Evolutionary conservation across 2,797 vertebrate species (phyloP).

Genomic region (Eulemur albifrons): DNA sequence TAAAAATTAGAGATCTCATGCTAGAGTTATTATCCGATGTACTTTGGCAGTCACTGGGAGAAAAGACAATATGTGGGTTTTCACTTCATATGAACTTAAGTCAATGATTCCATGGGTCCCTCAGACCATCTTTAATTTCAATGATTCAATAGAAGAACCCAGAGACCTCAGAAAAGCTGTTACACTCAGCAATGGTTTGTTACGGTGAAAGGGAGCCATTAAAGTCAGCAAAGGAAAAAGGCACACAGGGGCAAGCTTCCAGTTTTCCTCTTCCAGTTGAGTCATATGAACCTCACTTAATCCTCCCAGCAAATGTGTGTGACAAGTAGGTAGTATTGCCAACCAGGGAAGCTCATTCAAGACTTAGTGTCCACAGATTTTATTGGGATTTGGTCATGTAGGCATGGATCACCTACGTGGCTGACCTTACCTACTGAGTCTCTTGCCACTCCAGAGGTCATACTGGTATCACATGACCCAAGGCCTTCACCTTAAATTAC

Average conservation of each 20-base stretch:
- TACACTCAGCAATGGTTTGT: neutral
- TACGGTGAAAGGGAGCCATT: neutral
- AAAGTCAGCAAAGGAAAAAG: neutral
- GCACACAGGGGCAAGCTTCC: neutral
- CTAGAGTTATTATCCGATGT: neutral
- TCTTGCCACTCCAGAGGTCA: neutral
- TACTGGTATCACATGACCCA: neutral
- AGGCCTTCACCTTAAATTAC: neutral
- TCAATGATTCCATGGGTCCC: neutral
- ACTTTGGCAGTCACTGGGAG: neutral
- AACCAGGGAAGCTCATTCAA: neutral
- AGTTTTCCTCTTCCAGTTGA: neutral
- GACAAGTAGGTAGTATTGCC: neutral
- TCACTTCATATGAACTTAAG: neutral
- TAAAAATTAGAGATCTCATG: neutral
- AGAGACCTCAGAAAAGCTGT: neutral
- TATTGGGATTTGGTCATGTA: too few relatives aligned
- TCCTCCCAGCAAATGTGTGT: neutral
- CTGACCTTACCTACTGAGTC: neutral
- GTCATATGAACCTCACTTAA: too few relatives aligned
- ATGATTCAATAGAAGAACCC: neutral
- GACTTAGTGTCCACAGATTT: neutral
- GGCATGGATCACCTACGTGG: too few relatives aligned
- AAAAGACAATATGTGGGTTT: neutral
- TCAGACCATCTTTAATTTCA: neutral